A percentile compares a stretch with the other conserved stretches of the same genome.
These are phyloP conservation scores for Lagria hirta DNA, from an alignment of 2,888 invertebrate genomes.

Conservation along the genomic window DNA sequence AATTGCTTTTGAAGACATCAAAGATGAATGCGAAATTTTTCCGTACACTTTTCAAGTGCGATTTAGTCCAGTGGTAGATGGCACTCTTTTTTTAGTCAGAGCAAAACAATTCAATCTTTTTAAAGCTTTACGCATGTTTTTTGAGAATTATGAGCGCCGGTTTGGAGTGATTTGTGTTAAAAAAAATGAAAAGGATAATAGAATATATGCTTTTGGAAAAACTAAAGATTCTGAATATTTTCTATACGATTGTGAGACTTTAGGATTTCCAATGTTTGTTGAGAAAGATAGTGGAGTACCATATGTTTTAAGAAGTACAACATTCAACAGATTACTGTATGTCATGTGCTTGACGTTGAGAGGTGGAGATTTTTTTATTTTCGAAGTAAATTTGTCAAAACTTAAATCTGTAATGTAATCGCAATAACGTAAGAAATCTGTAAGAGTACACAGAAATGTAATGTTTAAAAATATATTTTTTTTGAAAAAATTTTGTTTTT, in stretches of 20 bases:
- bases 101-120: conserved; percentile 64
- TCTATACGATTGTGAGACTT: conserved; percentile 67
- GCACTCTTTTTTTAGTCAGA: conserved; percentile 62
- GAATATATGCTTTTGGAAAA: conserved; percentile 14
- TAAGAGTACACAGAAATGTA: too few relatives aligned
- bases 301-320: conserved; percentile 58
- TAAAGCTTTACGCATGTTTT: conserved; percentile 57
- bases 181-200: conserved; percentile 5
- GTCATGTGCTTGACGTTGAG: conserved; percentile 63
- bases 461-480: too few relatives aligned
- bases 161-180: conserved; percentile 15
- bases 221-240: conserved; percentile 59
- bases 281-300: conserved; percentile 56
- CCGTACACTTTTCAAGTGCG: conserved; percentile 61
- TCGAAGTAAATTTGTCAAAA: conserved; percentile 45
- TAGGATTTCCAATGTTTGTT: conserved; percentile 63
- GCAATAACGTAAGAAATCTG: too few relatives aligned
- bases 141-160: conserved; percentile 7
- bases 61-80: conserved; percentile 61
- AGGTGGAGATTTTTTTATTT: conserved; percentile 53
- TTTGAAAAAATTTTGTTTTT: too few relatives aligned
- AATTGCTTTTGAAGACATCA: conserved; percentile 60
- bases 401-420: conserved; percentile 32
- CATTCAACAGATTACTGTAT: conserved; percentile 59
- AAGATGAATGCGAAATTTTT: conserved; percentile 59